Percentiles rank a stretch among this genome's conserved stretches.
Conservation (phyloP, 35 echinoderm and acorn worm genomes). For the Hemicentrotus pulcherrimus region DNA sequence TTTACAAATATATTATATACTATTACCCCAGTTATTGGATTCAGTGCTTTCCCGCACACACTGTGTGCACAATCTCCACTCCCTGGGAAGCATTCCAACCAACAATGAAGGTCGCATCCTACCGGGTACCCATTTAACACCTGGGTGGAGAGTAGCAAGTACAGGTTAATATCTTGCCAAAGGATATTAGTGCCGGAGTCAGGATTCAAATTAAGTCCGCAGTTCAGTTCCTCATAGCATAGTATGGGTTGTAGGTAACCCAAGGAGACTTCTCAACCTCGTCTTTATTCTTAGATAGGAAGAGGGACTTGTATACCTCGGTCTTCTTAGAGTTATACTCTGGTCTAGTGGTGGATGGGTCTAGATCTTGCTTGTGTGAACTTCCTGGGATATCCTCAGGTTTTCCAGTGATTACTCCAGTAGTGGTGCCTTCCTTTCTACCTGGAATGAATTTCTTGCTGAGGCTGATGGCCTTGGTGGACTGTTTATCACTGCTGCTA, state of each 20-base stretch:
- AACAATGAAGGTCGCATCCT: no score
- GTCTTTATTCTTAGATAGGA: constrained; percentile 68
- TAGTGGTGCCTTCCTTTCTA: background rate
- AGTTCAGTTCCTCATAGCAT: constrained; percentile 71
- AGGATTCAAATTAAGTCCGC: no score
- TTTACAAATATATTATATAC: no score
- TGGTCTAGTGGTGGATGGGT: background rate
- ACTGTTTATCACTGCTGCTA: background rate
- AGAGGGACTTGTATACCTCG: constrained; percentile 78
- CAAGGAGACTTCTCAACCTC: constrained; percentile 53
- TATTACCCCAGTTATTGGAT: no score
- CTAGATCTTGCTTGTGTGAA: background rate
- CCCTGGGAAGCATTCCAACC: no score
- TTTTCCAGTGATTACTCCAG: background rate
- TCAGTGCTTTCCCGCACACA: background rate
- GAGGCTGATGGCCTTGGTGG: background rate
- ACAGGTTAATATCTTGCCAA: no score
- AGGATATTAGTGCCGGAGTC: no score
- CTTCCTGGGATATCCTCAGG: background rate
- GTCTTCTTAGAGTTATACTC: constrained; percentile 70
- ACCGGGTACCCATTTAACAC: no score
- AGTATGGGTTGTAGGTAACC: constrained; percentile 91
- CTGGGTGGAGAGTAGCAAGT: no score
- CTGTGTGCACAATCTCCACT: no score
- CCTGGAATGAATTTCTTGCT: background rate